Conservation (phyloP, 2,888 invertebrate species). For the Catocala nupta region DNA sequence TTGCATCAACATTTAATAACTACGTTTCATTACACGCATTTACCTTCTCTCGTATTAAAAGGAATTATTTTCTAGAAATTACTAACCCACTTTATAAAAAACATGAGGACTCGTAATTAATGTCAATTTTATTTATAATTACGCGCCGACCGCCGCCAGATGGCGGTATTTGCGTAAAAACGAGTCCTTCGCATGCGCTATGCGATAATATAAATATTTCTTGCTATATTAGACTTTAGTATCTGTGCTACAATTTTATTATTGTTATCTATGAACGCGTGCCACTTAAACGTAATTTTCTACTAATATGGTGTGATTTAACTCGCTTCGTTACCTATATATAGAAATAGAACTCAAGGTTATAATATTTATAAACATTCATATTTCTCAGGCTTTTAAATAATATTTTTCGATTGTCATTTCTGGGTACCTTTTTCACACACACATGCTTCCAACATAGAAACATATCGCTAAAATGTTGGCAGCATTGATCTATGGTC, state of each 20-base stretch:
- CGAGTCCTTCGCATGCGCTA: conserved; percentile 58
- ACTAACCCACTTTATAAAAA: conserved; percentile 78
- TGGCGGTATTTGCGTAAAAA: conserved; percentile 66
- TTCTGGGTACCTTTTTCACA: too few relatives aligned
- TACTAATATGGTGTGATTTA: conserved; percentile 32
- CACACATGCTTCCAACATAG: too few relatives aligned
- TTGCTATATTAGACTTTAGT: conserved; percentile 52
- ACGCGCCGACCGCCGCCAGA: conserved; percentile 54
- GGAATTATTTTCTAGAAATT: conserved; percentile 80
- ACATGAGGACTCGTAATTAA: conserved; percentile 70
- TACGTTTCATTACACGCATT: conserved; percentile 69
- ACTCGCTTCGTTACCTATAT: not conserved
- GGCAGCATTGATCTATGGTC: too few relatives aligned
- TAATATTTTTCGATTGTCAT: too few relatives aligned
- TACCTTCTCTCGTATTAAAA: conserved; percentile 65
- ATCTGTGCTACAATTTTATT: conserved; percentile 52
- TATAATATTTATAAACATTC: too few relatives aligned
- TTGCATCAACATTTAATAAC: conserved; percentile 70
- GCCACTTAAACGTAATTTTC: conserved; percentile 33
- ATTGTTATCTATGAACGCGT: conserved; percentile 57
- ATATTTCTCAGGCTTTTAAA: too few relatives aligned
- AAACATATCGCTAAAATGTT: too few relatives aligned
- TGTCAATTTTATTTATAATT: conserved; percentile 85
- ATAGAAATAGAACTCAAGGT: too few relatives aligned
- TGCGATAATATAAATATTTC: conserved; percentile 58